phyloP scores from a whole-genome alignment of 2,888 invertebrate species.

The Drosophila multiciliata region DNA sequence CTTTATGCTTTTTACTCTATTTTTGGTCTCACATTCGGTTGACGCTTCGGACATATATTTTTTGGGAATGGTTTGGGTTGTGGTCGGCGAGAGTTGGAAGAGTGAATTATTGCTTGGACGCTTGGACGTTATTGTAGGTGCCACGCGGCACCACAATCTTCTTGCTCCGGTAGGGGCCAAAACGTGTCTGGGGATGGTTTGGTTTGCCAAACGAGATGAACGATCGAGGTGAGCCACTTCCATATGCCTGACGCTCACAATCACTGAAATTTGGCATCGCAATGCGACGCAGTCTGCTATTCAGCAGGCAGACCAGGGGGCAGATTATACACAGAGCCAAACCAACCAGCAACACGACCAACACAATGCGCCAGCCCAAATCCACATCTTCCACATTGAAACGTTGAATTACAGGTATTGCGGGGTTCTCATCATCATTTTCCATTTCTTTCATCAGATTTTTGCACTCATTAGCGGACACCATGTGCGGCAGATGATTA shows the following conservation, averaged over 20 bases:
- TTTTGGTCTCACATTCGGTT: slow-evolving; percentile 13
- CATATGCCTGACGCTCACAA: slow-evolving; percentile 1
- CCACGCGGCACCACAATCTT: slow-evolving; percentile 21
- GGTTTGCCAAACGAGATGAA: slow-evolving; percentile 39
- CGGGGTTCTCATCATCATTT: not conserved
- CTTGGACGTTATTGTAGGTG: not conserved
- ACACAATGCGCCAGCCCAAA: slow-evolving; percentile 15
- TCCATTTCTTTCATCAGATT: slow-evolving; percentile 43
- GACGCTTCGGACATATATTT: slow-evolving; percentile 13
- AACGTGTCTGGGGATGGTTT: slow-evolving; percentile 14
- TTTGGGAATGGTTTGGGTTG: slow-evolving; percentile 29
- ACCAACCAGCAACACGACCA: slow-evolving; percentile 18
- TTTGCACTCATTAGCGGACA: slow-evolving; percentile 60
- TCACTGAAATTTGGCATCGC: slow-evolving; percentile 6
- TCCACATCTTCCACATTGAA: slow-evolving; percentile 1
- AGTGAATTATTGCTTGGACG: slow-evolving; percentile 19
- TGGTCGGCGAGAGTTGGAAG: not conserved
- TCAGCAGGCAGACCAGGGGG: slow-evolving; percentile 27
- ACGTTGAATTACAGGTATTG: not conserved
- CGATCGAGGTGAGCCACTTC: slow-evolving; percentile 25
- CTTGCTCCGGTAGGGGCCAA: slow-evolving; percentile 32
- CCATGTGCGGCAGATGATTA: slow-evolving; percentile 30
- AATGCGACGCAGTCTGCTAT: slow-evolving; percentile 17
- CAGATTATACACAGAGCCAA: slow-evolving; percentile 23
- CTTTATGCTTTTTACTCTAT: slow-evolving; percentile 14